Conservation (phyloP, 2,888 invertebrate genomes). For the Dryobota labecula region DNA sequence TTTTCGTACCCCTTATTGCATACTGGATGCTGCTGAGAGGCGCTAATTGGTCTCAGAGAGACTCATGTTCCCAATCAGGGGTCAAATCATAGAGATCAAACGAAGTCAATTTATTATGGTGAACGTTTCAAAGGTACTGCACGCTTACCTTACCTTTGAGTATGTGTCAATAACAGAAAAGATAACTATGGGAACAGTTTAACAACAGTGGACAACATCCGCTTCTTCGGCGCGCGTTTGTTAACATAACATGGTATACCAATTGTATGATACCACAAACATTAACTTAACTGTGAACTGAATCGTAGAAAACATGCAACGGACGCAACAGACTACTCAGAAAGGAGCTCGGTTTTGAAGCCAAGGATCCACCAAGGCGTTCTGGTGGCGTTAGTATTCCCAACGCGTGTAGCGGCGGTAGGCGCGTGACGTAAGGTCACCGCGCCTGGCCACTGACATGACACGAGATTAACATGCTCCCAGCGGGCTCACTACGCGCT, state of each 20-base stretch:
- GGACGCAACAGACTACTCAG: conserved; percentile 85
- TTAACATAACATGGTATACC: conserved; percentile 51
- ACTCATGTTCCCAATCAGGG: conserved; percentile 61
- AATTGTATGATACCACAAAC: conserved; percentile 58
- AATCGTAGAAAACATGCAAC: conserved; percentile 81
- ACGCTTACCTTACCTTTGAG: conserved; percentile 16
- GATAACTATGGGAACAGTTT: conserved; percentile 47
- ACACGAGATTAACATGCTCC: conserved; percentile 84
- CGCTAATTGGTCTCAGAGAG: conserved; percentile 64
- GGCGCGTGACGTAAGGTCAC: conserved; percentile 89
- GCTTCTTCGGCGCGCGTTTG: conserved; percentile 43
- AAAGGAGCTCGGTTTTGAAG: conserved; percentile 90
- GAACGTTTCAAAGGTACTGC: conserved; percentile 43
- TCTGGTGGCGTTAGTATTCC: conserved; percentile 88
- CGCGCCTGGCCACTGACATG: conserved; percentile 85
- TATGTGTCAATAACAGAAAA: conserved; percentile 37
- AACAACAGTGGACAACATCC: conserved; percentile 55
- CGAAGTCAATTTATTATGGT: conserved; percentile 61
- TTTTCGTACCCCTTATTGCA: conserved; percentile 24
- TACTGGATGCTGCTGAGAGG: conserved; percentile 41
- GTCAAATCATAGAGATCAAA: conserved; percentile 72
- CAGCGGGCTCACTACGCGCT: conserved; percentile 52
- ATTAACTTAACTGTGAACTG: conserved; percentile 70
- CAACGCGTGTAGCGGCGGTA: conserved; percentile 82
- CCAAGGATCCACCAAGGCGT: conserved; percentile 90